phyloP scores from a whole-genome alignment of 2,113 vertebrate species.

The Carettochelys insculpta region DNA sequence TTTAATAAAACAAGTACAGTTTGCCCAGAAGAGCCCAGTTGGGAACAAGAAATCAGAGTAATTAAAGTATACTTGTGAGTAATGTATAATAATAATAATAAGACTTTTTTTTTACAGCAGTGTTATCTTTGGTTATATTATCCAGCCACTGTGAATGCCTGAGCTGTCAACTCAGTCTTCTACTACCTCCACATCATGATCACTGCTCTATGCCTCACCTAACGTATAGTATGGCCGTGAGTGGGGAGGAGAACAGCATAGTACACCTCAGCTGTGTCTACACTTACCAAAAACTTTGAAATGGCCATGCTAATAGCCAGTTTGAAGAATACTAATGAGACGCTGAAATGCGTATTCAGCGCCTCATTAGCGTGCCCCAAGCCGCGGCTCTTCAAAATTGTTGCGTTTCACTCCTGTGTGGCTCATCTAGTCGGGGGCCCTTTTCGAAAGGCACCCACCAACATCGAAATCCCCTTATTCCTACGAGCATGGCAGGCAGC shows the following conservation, averaged over 20 bases:
- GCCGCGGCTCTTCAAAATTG: too few species aligned
- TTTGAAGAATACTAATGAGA: too few species aligned
- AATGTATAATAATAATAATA: not conserved
- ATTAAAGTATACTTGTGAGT: not conserved
- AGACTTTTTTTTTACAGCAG: not conserved
- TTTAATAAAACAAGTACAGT: not conserved
- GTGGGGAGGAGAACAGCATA: rapidly evolving
- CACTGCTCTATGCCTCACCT: not conserved
- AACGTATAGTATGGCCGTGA: rapidly evolving
- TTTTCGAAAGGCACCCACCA: too few species aligned
- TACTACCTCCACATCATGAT: not conserved
- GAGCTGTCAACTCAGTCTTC: not conserved
- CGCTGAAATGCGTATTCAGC: too few species aligned
- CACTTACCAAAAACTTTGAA: too few species aligned
- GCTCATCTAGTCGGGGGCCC: too few species aligned
- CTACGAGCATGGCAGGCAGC: too few species aligned
- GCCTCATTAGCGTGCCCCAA: too few species aligned
- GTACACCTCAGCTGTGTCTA: too few species aligned
- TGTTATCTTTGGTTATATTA: not conserved
- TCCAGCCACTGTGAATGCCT: not conserved
- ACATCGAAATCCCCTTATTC: too few species aligned
- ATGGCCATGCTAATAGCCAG: too few species aligned
- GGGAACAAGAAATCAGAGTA: not conserved
- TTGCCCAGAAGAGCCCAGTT: not conserved
- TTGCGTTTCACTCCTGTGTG: too few species aligned